Evolutionary conservation across 2,888 invertebrate species (phyloP).

Genomic region (Synanthedon tipuliformis): DNA sequence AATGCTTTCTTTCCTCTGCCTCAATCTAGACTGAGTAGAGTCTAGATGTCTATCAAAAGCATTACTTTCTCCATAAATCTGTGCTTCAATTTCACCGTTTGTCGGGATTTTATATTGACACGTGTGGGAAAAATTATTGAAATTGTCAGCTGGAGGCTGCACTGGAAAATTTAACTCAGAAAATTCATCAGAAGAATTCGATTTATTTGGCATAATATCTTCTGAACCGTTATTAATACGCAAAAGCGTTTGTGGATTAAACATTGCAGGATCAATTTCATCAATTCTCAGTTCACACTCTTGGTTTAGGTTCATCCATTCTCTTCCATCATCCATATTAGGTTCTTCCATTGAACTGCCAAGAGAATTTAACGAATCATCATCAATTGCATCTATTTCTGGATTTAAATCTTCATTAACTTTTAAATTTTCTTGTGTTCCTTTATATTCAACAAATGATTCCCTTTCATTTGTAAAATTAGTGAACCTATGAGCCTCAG

Average conservation of each 20-base stretch:
- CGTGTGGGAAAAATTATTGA: too few relatives aligned
- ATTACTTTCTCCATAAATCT: conserved; percentile 8
- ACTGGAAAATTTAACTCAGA: neutral
- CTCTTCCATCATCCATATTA: too few relatives aligned
- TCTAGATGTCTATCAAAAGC: conserved; percentile 2
- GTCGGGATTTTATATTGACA: too few relatives aligned
- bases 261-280: conserved; percentile 34
- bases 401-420: too few relatives aligned
- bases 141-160: too few relatives aligned
- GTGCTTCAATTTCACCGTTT: conserved; percentile 3
- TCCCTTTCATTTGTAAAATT: too few relatives aligned
- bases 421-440: too few relatives aligned
- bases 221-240: conserved; percentile 16
- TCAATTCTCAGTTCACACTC: neutral
- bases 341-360: too few relatives aligned
- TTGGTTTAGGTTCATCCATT: too few relatives aligned
- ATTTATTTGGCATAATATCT: conserved; percentile 40
- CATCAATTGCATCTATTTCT: too few relatives aligned
- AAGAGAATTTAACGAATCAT: too few relatives aligned
- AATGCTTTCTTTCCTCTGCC: conserved; percentile 22
- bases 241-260: conserved; percentile 47
- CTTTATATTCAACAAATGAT: too few relatives aligned
- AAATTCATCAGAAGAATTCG: conserved; percentile 30
- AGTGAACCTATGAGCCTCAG: neutral
- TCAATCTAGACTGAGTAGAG: conserved; percentile 26